Evolutionary conservation across 2,797 vertebrate species (phyloP).

Genomic region (Poecile montanus): DNA sequence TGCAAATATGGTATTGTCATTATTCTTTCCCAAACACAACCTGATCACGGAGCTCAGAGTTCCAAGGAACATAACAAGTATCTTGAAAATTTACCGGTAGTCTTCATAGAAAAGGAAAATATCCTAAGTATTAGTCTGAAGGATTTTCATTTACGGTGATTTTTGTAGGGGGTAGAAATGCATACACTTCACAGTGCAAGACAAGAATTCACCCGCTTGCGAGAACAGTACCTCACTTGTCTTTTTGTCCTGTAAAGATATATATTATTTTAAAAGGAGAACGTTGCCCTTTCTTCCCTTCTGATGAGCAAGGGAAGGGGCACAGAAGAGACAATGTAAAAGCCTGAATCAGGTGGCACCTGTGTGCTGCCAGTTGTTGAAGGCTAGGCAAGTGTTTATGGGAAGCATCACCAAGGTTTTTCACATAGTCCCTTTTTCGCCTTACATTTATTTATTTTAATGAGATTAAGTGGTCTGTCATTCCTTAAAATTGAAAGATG

Average conservation of each 20-base stretch:
- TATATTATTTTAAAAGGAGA: not conserved
- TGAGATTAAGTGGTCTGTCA: not conserved
- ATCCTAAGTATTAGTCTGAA: not conserved
- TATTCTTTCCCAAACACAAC: not conserved
- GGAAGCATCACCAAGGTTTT: not conserved
- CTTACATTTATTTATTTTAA: not conserved
- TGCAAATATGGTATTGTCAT: not conserved
- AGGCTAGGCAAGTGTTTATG: not conserved
- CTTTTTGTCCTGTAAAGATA: not conserved
- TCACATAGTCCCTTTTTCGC: not conserved
- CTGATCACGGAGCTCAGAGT: not conserved
- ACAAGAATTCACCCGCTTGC: not conserved
- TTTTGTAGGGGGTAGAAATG: not conserved
- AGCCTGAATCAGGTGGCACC: not conserved
- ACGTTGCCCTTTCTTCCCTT: not conserved
- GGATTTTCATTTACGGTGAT: not conserved
- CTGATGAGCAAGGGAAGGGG: not conserved
- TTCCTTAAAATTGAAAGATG: not conserved
- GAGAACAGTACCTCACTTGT: not conserved
- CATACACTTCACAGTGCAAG: not conserved
- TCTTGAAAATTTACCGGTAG: not conserved
- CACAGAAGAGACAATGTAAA: not conserved
- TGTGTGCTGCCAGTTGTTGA: not conserved
- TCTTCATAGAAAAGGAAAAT: not conserved
- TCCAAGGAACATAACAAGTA: accelerated